phyloP scores from a whole-genome alignment of 2,797 vertebrate species.

The Chaunax sp. region DNA sequence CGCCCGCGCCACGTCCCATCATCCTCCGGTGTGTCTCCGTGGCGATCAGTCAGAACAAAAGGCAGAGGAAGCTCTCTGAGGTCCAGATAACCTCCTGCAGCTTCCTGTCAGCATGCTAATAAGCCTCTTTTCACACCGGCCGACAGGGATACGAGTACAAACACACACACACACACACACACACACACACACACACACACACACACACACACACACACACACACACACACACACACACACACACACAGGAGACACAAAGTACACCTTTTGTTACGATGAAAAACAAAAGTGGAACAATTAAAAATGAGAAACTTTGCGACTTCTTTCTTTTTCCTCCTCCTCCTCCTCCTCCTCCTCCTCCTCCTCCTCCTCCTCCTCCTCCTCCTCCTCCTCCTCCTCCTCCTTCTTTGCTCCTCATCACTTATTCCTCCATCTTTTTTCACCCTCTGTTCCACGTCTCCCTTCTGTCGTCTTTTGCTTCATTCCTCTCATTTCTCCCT shows the following conservation, averaged over 20 bases:
- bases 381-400: no score
- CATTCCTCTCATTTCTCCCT: no score
- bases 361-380: no score
- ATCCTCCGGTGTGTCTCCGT: constrained; percentile 24
- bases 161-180: constrained; percentile 11
- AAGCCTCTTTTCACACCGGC: background rate
- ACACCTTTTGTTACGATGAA: background rate
- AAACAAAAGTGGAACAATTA: background rate
- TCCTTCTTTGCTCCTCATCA: background rate
- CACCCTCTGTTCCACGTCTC: background rate
- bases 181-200: constrained; percentile 16
- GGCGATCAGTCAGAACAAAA: constrained; percentile 55
- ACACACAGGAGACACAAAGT: constrained; percentile 19
- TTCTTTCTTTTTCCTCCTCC: background rate
- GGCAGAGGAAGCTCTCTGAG: constrained; percentile 43
- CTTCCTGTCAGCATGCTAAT: constrained; percentile 62
- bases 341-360: background rate
- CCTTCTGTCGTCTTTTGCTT: background rate
- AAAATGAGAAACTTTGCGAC: background rate
- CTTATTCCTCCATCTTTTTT: no score
- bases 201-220: background rate
- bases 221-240: constrained; percentile 20
- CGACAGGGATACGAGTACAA: background rate
- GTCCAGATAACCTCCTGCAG: constrained; percentile 60
- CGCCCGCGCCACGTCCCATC: constrained; percentile 23